A percentile compares a stretch with the other conserved stretches of the same genome.
phyloP scores from a whole-genome alignment of 2,888 invertebrate species.

The Ophion ventricosus region DNA sequence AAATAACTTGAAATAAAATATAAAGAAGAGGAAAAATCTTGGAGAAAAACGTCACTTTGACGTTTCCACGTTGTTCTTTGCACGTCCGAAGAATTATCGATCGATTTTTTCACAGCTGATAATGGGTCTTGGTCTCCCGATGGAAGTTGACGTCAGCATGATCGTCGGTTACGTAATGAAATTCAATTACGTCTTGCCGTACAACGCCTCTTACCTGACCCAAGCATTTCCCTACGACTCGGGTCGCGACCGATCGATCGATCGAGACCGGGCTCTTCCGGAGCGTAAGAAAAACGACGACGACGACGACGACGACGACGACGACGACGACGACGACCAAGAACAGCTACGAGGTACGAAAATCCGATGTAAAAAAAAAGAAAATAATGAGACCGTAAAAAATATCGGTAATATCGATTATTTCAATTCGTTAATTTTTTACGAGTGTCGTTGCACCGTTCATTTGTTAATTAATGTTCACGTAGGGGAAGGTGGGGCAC shows the following conservation, averaged over 20 bases:
- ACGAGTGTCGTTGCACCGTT: too few relatives aligned
- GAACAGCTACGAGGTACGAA: slow-evolving; percentile 20
- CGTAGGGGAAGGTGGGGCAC: too few relatives aligned
- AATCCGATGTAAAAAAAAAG: slow-evolving; percentile 9
- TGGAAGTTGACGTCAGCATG: slow-evolving; percentile 83
- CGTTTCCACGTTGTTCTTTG: slow-evolving; percentile 14
- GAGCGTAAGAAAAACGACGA: slow-evolving; percentile 5
- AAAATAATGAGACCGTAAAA: too few relatives aligned
- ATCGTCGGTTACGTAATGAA: slow-evolving; percentile 84
- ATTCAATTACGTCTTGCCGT: slow-evolving; percentile 82
- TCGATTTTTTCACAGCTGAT: slow-evolving; percentile 80
- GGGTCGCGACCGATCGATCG: slow-evolving; percentile 84
- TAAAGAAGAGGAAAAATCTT: neutral
- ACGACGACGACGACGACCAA: slow-evolving; percentile 26
- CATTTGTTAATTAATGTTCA: neutral
- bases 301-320: slow-evolving; percentile 34
- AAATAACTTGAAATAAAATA: slow-evolving; percentile 9
- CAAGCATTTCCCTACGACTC: slow-evolving; percentile 77
- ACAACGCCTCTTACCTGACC: slow-evolving; percentile 79
- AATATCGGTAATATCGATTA: neutral
- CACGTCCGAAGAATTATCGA: slow-evolving; percentile 46
- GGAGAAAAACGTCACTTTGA: slow-evolving; percentile 3
- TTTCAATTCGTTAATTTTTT: neutral
- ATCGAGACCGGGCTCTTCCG: slow-evolving; percentile 61
- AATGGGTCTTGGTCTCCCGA: slow-evolving; percentile 84